Conservation (phyloP, 2,113 vertebrate genomes). For the Dolichotis patagonum region DNA sequence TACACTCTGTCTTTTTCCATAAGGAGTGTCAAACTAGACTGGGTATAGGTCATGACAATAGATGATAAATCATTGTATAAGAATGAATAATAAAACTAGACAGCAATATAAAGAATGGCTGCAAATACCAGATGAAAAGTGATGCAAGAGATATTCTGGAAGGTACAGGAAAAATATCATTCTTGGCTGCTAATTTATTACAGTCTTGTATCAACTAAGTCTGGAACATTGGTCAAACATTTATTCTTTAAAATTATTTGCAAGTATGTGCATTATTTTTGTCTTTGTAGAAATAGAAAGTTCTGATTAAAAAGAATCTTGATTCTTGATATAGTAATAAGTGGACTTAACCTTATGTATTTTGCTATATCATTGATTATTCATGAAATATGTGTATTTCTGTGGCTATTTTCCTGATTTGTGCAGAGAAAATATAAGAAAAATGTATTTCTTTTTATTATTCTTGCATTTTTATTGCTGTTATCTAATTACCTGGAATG, state of each 20-base stretch:
- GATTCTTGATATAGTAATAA: not conserved
- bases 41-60: constrained; percentile 14
- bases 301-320: not conserved
- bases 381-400: not conserved
- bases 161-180: constrained; percentile 43
- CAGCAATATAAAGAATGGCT: constrained; percentile 51
- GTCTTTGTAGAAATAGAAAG: not conserved
- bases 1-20: constrained; percentile 20
- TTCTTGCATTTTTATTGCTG: not conserved
- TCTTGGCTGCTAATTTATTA: constrained; percentile 16
- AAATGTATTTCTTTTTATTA: not conserved
- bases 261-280: not conserved
- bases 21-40: constrained; percentile 48
- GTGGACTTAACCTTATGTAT: not conserved
- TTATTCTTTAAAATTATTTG: not conserved
- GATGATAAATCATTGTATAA: constrained; percentile 50
- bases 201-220: not conserved
- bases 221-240: not conserved
- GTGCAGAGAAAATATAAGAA: not conserved
- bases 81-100: constrained; percentile 53
- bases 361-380: not conserved
- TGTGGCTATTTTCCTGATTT: not conserved
- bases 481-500: constrained; percentile 10
- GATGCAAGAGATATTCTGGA: not conserved
- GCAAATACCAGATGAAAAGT: constrained; percentile 32